These are phyloP conservation scores for Lithophane ornitopus DNA, from an alignment of 2,888 invertebrate genomes.

Conservation along the genomic window DNA sequence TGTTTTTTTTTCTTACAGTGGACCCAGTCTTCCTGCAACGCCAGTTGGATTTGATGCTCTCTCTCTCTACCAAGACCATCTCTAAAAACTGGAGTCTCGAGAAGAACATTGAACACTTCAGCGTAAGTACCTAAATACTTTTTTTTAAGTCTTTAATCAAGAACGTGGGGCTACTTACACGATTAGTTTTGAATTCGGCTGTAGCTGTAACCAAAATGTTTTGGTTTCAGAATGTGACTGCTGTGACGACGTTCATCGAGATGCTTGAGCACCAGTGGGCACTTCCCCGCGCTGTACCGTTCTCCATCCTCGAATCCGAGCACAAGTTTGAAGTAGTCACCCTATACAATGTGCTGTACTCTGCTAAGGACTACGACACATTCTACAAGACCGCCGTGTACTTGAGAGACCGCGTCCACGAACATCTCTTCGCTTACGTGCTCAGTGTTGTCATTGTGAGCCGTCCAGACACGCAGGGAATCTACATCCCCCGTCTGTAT, in stretches of 20 bases:
- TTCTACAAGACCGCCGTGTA: constrained; percentile 93
- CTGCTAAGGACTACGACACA: constrained; percentile 93
- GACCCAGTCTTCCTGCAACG: constrained; percentile 82
- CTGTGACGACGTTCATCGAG: constrained; percentile 89
- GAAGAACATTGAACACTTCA: constrained; percentile 87
- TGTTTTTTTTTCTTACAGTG: constrained; percentile 79
- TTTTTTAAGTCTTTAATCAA: background rate
- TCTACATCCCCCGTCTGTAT: constrained; percentile 93
- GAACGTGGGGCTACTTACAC: too few species aligned
- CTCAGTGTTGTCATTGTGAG: constrained; percentile 91
- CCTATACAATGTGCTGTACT: constrained; percentile 92
- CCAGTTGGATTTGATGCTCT: constrained; percentile 84
- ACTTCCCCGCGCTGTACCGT: constrained; percentile 91
- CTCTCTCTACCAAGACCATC: constrained; percentile 87
- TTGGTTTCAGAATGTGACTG: constrained; percentile 86
- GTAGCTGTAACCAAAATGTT: background rate
- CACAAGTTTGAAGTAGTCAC: constrained; percentile 92
- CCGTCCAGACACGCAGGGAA: constrained; percentile 91
- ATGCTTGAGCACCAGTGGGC: constrained; percentile 88
- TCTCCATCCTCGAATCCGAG: constrained; percentile 88
- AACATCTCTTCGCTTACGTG: constrained; percentile 93
- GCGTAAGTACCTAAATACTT: constrained; percentile 74
- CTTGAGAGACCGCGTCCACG: constrained; percentile 92
- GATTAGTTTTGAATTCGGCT: background rate
- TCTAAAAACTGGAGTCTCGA: constrained; percentile 88